Evolutionary conservation across 2,113 vertebrate genomes (phyloP), one percentile per base, ranked within the genome.

Genomic region (Falcunculus frontatus): DNA sequence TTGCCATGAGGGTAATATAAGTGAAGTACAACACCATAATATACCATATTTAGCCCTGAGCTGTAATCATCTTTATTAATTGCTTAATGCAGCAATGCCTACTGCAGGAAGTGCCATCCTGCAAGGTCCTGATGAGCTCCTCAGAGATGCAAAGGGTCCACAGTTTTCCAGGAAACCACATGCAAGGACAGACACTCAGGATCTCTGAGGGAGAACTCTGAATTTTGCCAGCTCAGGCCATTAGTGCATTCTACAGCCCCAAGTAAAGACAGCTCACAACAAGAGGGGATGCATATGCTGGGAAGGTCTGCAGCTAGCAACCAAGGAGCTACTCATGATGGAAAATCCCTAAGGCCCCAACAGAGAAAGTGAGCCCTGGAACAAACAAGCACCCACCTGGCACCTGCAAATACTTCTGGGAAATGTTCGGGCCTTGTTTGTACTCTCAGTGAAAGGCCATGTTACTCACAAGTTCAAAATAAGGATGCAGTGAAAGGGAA

Each of bases 1-100:
- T 96, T 97, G 91, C 97, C 59, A 46, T 82, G 73, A 98, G 92
- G 89, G 82, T 90, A 97, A 79, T 84, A 35, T 87, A 97, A 96
- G 79, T 91, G 96, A 97, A 97, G 94, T 76, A 87, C 23, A 60
- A 78, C 87, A 85, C 93, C 4, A 8, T 89, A 88, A 93, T 88
- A 96, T 47, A 91, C 96, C 93, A 41, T 92, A 96, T 96, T 97
- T 97, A 97, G 94, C 91, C 84, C 93, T 76, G 93, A 97, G 95
- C 92, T 94, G 83, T 94, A 97, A 97, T 98, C 92, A 90, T 90
- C 94, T 93, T 96, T 97, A 97, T 97, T 98, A 97, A 98, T 96
- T 97, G 93, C 91, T 92, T 92, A 84, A 85, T 93, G 96, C 62
- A 95, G 74, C 82, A 81, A 88, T 90, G 67, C 56, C 67, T 96